A percentile compares a stretch with the other conserved stretches of the same genome.
phyloP scores from a whole-genome alignment of 2,113 vertebrate genomes.

The Butorides virescens region DNA sequence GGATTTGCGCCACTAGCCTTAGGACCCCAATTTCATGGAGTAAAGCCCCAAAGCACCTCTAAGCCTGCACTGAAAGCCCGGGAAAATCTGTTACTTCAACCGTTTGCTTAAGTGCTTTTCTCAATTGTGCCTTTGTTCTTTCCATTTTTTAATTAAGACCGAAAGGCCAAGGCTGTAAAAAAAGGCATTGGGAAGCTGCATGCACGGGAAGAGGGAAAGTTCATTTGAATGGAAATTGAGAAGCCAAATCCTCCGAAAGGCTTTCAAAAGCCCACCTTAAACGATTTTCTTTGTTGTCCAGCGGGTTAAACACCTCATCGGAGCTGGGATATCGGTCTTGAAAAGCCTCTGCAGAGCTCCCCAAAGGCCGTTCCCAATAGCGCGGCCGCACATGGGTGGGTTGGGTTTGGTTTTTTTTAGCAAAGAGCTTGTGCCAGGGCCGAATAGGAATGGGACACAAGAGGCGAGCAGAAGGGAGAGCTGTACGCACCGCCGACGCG shows the following conservation, averaged over 20 bases:
- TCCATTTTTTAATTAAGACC: slow-evolving; percentile 45
- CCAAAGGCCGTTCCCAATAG: background rate
- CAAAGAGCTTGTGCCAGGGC: background rate
- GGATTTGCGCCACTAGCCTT: background rate
- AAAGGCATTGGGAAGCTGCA: background rate
- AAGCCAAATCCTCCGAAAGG: slow-evolving; percentile 16
- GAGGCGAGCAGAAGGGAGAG: background rate
- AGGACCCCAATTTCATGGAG: background rate
- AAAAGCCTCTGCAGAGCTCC: slow-evolving; percentile 13
- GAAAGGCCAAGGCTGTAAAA: background rate
- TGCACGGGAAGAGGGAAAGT: background rate
- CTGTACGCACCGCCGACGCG: background rate
- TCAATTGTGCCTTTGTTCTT: slow-evolving; percentile 28
- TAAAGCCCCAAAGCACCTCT: background rate
- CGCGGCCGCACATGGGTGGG: background rate
- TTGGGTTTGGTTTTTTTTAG: background rate
- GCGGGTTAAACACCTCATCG: background rate
- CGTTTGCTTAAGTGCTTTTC: background rate
- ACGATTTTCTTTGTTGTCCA: background rate
- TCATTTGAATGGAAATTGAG: slow-evolving; percentile 44
- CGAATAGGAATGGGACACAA: background rate
- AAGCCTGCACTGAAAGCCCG: background rate
- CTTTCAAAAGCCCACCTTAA: slow-evolving; percentile 49
- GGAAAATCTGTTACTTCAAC: slow-evolving; percentile 5
- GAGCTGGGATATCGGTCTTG: background rate